phyloP scores from a whole-genome alignment of 2,113 vertebrate genomes.

The Thomomys bottae region DNA sequence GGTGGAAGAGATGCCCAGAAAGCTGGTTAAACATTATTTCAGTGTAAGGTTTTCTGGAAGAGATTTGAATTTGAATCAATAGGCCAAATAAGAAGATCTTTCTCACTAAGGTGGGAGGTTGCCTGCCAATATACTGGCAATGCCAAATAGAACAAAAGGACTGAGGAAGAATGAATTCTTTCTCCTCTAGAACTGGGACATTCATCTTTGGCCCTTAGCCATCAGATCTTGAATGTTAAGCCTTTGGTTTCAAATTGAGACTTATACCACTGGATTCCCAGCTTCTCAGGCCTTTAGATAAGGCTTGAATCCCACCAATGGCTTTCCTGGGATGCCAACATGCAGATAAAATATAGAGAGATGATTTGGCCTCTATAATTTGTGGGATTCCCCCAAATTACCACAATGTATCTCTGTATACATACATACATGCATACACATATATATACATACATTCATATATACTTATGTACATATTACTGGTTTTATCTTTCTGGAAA shows the following conservation, averaged over 20 bases:
- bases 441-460: neutral
- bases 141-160: neutral
- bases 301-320: neutral
- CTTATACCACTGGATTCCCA: neutral
- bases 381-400: neutral
- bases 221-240: neutral
- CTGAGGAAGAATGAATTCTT: neutral
- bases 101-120: neutral
- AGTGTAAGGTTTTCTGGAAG: neutral
- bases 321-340: neutral
- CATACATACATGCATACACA: neutral
- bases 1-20: neutral
- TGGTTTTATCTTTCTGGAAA: slow-evolving; percentile 24
- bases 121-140: neutral
- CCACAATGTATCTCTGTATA: neutral
- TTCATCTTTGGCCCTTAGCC: neutral
- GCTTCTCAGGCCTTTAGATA: neutral
- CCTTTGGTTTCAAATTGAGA: neutral
- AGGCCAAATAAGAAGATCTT: neutral
- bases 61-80: neutral
- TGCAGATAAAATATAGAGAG: neutral
- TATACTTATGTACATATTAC: neutral
- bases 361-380: neutral
- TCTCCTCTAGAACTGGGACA: neutral
- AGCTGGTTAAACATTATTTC: neutral